Evolutionary conservation across 2,113 vertebrate species (phyloP).

Genomic region (Scytalopus superciliaris): DNA sequence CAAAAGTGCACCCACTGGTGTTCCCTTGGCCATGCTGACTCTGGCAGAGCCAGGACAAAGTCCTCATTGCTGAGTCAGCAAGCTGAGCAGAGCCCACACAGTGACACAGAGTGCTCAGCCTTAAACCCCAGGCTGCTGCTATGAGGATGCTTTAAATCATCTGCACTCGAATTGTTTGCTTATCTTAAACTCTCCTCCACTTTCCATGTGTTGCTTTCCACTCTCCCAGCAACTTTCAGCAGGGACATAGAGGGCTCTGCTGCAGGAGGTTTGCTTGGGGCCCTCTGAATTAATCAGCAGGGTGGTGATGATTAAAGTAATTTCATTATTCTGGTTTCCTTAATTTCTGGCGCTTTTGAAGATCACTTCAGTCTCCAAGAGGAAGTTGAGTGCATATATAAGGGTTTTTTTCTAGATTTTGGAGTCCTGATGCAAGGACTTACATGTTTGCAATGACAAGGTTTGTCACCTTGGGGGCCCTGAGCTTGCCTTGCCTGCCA

Average conservation of each 20-base stretch:
- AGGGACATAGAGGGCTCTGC: neutral
- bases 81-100: neutral
- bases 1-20: neutral
- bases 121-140: neutral
- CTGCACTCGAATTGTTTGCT: slow-evolving; percentile 34
- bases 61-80: neutral
- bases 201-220: neutral
- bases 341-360: neutral
- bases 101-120: neutral
- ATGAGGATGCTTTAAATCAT: slow-evolving; percentile 19
- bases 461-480: neutral
- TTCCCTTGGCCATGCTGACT: rapidly evolving
- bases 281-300: slow-evolving; percentile 5
- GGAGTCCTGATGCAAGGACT: neutral
- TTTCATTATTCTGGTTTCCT: neutral
- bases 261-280: neutral
- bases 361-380: neutral
- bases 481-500: neutral
- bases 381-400: neutral
- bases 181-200: slow-evolving; percentile 41
- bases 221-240: neutral
- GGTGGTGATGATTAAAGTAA: neutral
- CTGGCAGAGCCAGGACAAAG: neutral
- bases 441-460: neutral
- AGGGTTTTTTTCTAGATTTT: neutral